phyloP scores from a whole-genome alignment of 2,113 vertebrate species.

The Montifringilla adamsi region DNA sequence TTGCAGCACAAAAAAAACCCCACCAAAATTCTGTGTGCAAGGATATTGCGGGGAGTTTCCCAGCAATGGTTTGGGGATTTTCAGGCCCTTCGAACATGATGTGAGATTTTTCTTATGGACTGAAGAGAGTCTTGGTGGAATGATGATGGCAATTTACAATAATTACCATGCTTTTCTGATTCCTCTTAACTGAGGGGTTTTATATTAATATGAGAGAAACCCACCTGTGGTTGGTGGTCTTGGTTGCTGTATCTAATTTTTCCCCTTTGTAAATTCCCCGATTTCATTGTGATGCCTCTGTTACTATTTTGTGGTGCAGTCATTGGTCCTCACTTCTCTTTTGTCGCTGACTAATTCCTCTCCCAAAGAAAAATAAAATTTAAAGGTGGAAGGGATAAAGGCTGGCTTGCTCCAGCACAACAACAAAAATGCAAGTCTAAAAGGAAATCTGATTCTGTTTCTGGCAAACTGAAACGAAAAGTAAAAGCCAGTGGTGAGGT shows the following conservation, averaged over 20 bases:
- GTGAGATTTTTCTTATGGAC: background rate
- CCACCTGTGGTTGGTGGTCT: slow-evolving; percentile 13
- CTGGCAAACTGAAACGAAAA: slow-evolving; percentile 26
- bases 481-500: background rate
- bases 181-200: background rate
- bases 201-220: slow-evolving; percentile 7
- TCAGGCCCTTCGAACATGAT: background rate
- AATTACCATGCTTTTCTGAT: background rate
- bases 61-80: slow-evolving; percentile 20
- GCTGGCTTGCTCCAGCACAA: background rate
- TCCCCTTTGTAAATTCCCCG: slow-evolving; percentile 27
- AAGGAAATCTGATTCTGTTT: background rate
- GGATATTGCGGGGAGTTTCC: slow-evolving; percentile 22
- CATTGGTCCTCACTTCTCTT: slow-evolving; percentile 12
- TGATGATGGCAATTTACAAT: background rate
- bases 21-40: background rate
- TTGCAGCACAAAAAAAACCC: background rate
- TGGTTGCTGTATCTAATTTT: slow-evolving; percentile 1
- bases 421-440: background rate
- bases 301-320: background rate
- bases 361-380: background rate
- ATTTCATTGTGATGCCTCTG: background rate
- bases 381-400: background rate
- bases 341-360: slow-evolving; percentile 12
- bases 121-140: background rate